Evolutionary conservation across 64 coral and sea anemone species (phyloP).

Genomic region (Hydrozoanthus tunicans): DNA sequence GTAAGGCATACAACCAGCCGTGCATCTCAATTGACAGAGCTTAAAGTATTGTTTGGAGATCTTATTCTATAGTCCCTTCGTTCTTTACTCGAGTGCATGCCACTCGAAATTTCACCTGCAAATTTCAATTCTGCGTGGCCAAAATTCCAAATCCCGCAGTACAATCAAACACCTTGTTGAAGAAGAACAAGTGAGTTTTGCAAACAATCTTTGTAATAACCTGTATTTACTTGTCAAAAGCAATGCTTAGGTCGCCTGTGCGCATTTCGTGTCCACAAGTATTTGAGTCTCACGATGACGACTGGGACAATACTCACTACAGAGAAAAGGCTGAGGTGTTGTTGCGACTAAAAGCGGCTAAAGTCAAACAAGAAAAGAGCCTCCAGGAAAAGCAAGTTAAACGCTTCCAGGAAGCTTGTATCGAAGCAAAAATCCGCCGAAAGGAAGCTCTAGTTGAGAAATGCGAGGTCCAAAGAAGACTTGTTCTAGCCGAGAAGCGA

Average conservation of each 20-base stretch:
- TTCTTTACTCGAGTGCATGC: too few relatives aligned
- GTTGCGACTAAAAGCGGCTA: constrained; percentile 29
- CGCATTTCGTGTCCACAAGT: not conserved
- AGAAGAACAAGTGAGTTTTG: not conserved
- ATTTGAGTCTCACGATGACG: not conserved
- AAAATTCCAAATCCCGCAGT: not conserved
- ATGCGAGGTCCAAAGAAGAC: constrained; percentile 8
- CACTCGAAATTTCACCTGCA: too few relatives aligned
- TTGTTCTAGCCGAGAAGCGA: constrained; percentile 20
- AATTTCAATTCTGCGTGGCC: not conserved
- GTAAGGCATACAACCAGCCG: not conserved
- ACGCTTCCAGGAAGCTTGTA: constrained; percentile 1
- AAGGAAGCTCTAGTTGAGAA: constrained; percentile 21
- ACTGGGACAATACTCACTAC: not conserved
- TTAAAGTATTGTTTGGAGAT: not conserved
- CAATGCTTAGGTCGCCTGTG: constrained; percentile 15
- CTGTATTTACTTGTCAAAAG: not conserved
- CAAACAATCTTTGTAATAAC: not conserved
- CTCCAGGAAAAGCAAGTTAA: constrained; percentile 29
- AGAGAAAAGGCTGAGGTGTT: constrained; percentile 14
- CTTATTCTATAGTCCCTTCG: too few relatives aligned
- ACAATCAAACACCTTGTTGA: not conserved
- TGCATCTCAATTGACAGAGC: not conserved
- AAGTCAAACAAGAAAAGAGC: constrained; percentile 17
- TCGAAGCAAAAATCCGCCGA: constrained; percentile 42